These are phyloP conservation scores for Melanotaenia duboulayi DNA, from an alignment of 2,113 vertebrate genomes.

Conservation along the genomic window DNA sequence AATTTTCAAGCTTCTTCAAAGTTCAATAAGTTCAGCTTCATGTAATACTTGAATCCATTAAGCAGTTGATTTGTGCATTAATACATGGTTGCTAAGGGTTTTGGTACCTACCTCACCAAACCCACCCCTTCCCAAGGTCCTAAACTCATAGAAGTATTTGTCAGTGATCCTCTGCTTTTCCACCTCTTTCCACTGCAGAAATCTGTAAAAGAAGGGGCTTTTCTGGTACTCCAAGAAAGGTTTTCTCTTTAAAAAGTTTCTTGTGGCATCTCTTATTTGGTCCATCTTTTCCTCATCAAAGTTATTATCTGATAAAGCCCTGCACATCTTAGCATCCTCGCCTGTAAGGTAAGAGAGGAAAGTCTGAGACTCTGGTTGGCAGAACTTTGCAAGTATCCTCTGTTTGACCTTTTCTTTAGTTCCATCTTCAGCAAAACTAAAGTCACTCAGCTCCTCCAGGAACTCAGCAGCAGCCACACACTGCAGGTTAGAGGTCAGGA, in stretches of 20 bases:
- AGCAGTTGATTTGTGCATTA: background rate
- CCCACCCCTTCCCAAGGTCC: constrained; percentile 90
- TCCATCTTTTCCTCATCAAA: constrained; percentile 72
- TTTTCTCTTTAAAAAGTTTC: constrained; percentile 83
- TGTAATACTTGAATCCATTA: background rate
- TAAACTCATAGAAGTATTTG: constrained; percentile 91
- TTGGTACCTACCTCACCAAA: constrained; percentile 89
- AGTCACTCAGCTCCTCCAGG: constrained; percentile 84
- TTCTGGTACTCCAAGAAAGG: constrained; percentile 88
- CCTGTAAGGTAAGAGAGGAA: constrained; percentile 83
- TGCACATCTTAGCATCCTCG: constrained; percentile 78
- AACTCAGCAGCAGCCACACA: constrained; percentile 82
- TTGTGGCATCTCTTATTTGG: constrained; percentile 81
- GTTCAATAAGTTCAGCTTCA: too few relatives aligned
- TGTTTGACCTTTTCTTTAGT: constrained; percentile 73
- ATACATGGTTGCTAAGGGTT: background rate
- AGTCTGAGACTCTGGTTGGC: constrained; percentile 74
- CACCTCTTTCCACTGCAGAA: constrained; percentile 92
- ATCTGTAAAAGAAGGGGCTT: constrained; percentile 87
- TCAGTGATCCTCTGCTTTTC: constrained; percentile 88
- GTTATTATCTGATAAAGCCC: constrained; percentile 76
- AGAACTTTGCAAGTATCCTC: constrained; percentile 82
- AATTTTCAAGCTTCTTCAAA: background rate
- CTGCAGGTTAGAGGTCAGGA: constrained; percentile 73
- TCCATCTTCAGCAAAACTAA: constrained; percentile 84